phyloP scores from a whole-genome alignment of 2,888 invertebrate genomes.

The Catocala nupta region DNA sequence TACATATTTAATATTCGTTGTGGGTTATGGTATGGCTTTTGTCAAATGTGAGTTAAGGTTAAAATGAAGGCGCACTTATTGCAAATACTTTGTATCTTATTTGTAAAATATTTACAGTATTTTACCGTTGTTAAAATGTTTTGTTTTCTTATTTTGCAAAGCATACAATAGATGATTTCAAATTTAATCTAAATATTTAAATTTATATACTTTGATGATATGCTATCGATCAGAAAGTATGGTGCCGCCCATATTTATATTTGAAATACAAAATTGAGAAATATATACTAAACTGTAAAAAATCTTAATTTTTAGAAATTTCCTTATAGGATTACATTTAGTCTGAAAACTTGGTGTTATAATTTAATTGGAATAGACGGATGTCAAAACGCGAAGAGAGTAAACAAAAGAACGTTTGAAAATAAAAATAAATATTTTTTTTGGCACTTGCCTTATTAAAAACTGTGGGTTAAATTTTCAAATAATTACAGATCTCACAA shows the following conservation, averaged over 20 bases:
- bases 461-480: slow-evolving; percentile 30
- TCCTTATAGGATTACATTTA: slow-evolving; percentile 77
- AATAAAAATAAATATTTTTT: slow-evolving; percentile 47
- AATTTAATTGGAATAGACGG: slow-evolving; percentile 69
- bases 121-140: too few species aligned
- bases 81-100: too few species aligned
- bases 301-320: slow-evolving; percentile 66
- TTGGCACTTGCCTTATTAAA: slow-evolving; percentile 59
- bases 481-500: neutral
- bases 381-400: slow-evolving; percentile 57
- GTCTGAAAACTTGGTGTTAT: slow-evolving; percentile 82
- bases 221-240: slow-evolving; percentile 2
- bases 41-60: too few species aligned
- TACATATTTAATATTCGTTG: neutral
- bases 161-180: too few species aligned
- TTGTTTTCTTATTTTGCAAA: too few species aligned
- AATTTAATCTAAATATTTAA: neutral
- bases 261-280: slow-evolving; percentile 40
- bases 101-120: too few species aligned
- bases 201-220: slow-evolving; percentile 12
- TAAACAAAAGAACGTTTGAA: slow-evolving; percentile 17
- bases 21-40: too few species aligned
- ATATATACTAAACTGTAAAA: slow-evolving; percentile 66
- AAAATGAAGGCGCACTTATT: too few species aligned
- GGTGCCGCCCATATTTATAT: slow-evolving; percentile 29